Evolutionary conservation across 2,113 vertebrate genomes (phyloP).

Genomic region (Pachyramphus minor): DNA sequence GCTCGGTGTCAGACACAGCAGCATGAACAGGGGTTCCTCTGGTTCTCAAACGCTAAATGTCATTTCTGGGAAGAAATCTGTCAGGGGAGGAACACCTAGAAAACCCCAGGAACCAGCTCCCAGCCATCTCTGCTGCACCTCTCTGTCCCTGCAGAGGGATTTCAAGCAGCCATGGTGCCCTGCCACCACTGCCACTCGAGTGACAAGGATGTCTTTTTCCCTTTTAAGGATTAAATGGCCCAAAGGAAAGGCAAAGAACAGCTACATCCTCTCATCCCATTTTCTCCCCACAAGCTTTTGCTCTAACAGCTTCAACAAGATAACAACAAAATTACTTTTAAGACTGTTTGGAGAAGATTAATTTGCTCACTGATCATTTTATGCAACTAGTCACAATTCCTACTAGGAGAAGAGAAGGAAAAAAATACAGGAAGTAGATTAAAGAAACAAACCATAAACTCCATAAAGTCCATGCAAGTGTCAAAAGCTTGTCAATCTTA

Average conservation of each 20-base stretch:
- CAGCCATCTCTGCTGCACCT: background rate
- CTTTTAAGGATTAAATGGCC: accelerated
- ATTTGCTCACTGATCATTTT: background rate
- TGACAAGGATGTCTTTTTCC: too few species aligned
- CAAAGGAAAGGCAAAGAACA: background rate
- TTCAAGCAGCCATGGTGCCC: background rate
- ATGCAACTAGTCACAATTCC: background rate
- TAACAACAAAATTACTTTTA: background rate
- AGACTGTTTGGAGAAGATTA: background rate
- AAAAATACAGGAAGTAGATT: background rate
- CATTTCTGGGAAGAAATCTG: background rate
- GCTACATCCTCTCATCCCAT: background rate
- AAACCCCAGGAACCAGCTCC: background rate
- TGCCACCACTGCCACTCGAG: background rate
- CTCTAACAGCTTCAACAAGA: background rate
- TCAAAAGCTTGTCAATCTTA: background rate
- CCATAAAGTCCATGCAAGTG: background rate
- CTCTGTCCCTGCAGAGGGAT: background rate
- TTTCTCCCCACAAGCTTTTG: background rate
- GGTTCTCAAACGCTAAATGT: accelerated
- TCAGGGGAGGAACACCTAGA: too few species aligned
- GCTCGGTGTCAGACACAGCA: background rate
- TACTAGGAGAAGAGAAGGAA: background rate
- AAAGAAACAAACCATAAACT: background rate
- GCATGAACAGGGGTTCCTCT: accelerated